Percentiles rank a stretch among this genome's conserved stretches.
Conservation (phyloP, 2,888 invertebrate species). For the Ligdia adustata region DNA sequence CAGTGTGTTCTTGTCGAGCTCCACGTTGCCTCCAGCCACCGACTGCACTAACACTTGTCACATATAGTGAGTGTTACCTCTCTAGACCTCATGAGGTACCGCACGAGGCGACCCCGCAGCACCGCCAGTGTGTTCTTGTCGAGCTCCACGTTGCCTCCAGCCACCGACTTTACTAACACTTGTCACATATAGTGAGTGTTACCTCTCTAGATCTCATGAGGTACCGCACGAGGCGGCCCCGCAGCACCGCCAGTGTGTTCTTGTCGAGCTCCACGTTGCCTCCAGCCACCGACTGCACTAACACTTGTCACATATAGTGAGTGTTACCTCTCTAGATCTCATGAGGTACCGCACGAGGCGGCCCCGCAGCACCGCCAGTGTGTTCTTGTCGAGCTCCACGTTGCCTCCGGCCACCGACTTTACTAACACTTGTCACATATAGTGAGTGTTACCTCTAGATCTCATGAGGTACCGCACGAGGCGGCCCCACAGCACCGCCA, state of each 20-base stretch:
- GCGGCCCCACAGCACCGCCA: no score
- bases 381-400: constrained; percentile 96
- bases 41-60: neutral
- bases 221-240: no score
- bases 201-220: no score
- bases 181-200: no score
- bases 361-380: constrained; percentile 95
- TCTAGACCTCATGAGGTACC: constrained; percentile 96
- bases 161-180: constrained; percentile 93
- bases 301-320: neutral
- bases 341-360: constrained; percentile 96
- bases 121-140: constrained; percentile 97
- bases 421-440: constrained; percentile 93
- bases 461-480: no score
- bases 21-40: no score
- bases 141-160: constrained; percentile 93
- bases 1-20: no score
- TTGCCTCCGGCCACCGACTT: constrained; percentile 94
- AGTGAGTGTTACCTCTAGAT: no score
- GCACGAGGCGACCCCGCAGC: constrained; percentile 94
- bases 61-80: constrained; percentile 77
- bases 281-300: no score
- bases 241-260: no score
- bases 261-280: no score
- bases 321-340: constrained; percentile 91